Evolutionary conservation across 2,113 vertebrate species (phyloP), one percentile per base, ranked within the genome.

Genomic region (Perognathus longimembris): DNA sequence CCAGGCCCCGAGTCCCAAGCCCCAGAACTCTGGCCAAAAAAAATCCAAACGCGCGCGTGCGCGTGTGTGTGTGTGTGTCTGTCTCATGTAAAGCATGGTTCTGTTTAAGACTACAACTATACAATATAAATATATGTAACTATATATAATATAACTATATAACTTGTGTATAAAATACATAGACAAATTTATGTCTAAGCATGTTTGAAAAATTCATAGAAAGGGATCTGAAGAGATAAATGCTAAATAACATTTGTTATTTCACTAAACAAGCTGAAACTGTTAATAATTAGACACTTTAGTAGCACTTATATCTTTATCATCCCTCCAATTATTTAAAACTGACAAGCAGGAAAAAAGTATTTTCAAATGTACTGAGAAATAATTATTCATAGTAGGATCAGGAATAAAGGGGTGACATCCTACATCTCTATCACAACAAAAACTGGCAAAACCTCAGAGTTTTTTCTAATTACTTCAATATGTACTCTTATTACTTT

Each of bases 351-450:
- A 59, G 9, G 40, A 92, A 9, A 87, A 71, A 28, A 10, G 10
- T 61, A 50, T 93, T 30, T 79, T 80, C 67, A 83, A 85, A 95
- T 50, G 45, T 32, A 57, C 10, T 82, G 32, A 92, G 93, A 93
- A 93, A 83, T 4, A 92, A 45, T 61, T 63, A 82, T 45, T 71
- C 54, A 74, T 1, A 88, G 28, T 12, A 87, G 57, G 9, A 85
- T 90, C 0, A 73, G 22, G 66, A 14, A 89, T 80, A 12, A 83
- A 91, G 59, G 11, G 0, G 7, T 75, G 26, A 71, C 14, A 81
- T 20, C 38, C n/a, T 20, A 78, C 32, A 21, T 78, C 11, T 81
- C 17, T 63, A 73, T 54, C 26, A 89, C 24, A 45, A 1, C 80
- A 17, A 14, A 76, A 94, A 81, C 22, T 91, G 83, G 67, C 3